Evolutionary conservation across 2,113 vertebrate genomes (phyloP), one percentile per base, ranked within the genome.

Genomic region (Eleginops maclovinus): DNA sequence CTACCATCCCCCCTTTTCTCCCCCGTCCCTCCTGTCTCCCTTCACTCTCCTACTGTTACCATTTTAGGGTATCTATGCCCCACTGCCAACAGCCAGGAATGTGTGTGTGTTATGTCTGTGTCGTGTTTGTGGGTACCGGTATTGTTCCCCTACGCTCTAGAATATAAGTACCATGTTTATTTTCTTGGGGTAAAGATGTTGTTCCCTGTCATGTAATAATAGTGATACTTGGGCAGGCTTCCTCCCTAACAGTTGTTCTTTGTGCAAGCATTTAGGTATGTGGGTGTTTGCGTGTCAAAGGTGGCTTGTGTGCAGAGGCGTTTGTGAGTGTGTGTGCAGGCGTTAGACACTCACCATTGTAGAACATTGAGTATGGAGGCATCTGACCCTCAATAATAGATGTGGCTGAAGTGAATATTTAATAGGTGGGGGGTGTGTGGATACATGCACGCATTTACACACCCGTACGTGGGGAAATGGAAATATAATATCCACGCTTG

Each of bases 351-450:
- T 82, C 85, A 76, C 81, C 51, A 77, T 90, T 90, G 88, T 92
- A 84, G 81, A 76, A 87, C 81, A 80, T 87, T 43, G 83, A 88
- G 85, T 80, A 83, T 75, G 79, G 81, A 86, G 75, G 89, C 89
- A 92, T 87, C 91, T 90, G 87, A 91, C 93, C 85, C 92, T 94
- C 89, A 93, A 94, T 95, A 93, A 94, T 95, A 88, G 87, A 95
- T 92, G 90, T 81, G 86, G 54, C 59, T 71, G 83, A 81, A 80
- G 88, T 95, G 88, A 94, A 94, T 94, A 92, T 94, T 95, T 94
- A 93, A 95, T 88, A 71, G 60, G 43, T 21, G 68, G 75, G 62
- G 80, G 83, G 75, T 75, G 78, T 50, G 87, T 50, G 87, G 77
- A 87, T 83, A 72, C 80, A 73, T 74, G 60, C 75, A 73, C 36